phyloP scores from a whole-genome alignment of 2,888 invertebrate genomes.

The Crematogaster levior region DNA sequence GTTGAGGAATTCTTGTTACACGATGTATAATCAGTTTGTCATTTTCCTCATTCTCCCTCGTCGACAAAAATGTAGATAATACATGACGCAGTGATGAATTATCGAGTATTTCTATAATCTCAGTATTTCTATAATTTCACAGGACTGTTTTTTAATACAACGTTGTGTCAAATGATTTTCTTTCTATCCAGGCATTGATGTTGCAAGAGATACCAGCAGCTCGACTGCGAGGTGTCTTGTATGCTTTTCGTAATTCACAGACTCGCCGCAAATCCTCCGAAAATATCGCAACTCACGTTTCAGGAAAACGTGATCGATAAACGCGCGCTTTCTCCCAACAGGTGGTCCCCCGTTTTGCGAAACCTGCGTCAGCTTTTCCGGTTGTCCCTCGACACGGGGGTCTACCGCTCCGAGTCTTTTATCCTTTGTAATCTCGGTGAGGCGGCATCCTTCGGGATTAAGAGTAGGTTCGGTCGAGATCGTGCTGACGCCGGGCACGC shows the following conservation, averaged over 20 bases:
- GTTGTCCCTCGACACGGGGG: slow-evolving; percentile 40
- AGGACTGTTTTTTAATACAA: neutral
- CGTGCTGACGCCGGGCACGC: slow-evolving; percentile 79
- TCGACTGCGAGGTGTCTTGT: slow-evolving; percentile 3
- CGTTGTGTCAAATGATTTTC: neutral
- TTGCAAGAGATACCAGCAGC: neutral
- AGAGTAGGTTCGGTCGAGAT: slow-evolving; percentile 60
- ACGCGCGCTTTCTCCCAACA: slow-evolving; percentile 70
- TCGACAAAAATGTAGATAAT: neutral
- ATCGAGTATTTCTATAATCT: neutral
- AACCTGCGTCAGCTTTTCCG: slow-evolving; percentile 53
- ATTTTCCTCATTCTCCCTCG: neutral
- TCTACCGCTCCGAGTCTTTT: slow-evolving; percentile 63
- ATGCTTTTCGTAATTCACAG: slow-evolving; percentile 30
- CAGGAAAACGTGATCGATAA: slow-evolving; percentile 51
- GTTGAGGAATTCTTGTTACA: slow-evolving; percentile 6
- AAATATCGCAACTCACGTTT: slow-evolving; percentile 52
- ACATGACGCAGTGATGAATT: neutral
- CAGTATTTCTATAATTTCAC: neutral
- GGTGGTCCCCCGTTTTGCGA: slow-evolving; percentile 71
- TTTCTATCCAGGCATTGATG: neutral
- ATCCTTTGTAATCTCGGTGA: slow-evolving; percentile 73
- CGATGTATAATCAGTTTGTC: neutral
- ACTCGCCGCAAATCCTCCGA: slow-evolving; percentile 57
- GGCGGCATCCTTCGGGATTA: slow-evolving; percentile 66